Conservation (phyloP, 2,797 vertebrate species). For the Sebastes vulpes region DNA sequence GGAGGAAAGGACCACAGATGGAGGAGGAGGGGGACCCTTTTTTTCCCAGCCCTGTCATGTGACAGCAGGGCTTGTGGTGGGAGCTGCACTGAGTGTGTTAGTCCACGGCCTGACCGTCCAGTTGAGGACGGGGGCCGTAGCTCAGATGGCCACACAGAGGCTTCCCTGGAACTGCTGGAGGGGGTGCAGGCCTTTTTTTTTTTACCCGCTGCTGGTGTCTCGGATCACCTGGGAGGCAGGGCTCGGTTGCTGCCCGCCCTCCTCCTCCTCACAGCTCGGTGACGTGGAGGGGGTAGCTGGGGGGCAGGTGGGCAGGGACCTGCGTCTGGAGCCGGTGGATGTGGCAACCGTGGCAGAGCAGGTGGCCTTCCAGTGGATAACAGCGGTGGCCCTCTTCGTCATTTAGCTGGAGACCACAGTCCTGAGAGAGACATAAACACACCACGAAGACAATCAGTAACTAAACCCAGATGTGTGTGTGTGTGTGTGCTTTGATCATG, state of each 20-base stretch:
- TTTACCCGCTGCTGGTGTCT: conserved; percentile 24
- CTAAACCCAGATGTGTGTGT: not conserved
- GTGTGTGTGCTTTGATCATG: not conserved
- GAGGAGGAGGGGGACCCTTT: conserved; percentile 25
- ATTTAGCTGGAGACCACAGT: conserved; percentile 95
- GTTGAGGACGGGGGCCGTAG: conserved; percentile 24
- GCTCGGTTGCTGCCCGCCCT: not conserved
- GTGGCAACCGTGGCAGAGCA: conserved; percentile 96
- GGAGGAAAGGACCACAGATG: conserved; percentile 46
- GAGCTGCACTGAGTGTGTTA: conserved; percentile 47
- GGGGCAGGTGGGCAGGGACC: conserved; percentile 82
- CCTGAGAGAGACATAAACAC: conserved; percentile 78
- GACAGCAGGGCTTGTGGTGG: conserved; percentile 47
- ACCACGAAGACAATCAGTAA: not conserved
- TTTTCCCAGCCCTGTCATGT: conserved; percentile 53
- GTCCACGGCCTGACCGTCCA: conserved; percentile 34
- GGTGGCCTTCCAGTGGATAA: conserved; percentile 94
- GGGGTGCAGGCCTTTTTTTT: not conserved
- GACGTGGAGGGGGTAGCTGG: conserved; percentile 92
- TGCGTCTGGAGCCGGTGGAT: conserved; percentile 91
- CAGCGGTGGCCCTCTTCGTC: conserved; percentile 97
- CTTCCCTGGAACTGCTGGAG: conserved; percentile 47
- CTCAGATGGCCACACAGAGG: conserved; percentile 27
- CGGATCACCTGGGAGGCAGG: conserved; percentile 46
- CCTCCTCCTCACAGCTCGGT: conserved; percentile 91